Evolutionary conservation across 1,140 invertebrate genomes (phyloP).

Genomic region (Paramacrobiotus metropolitanus): DNA sequence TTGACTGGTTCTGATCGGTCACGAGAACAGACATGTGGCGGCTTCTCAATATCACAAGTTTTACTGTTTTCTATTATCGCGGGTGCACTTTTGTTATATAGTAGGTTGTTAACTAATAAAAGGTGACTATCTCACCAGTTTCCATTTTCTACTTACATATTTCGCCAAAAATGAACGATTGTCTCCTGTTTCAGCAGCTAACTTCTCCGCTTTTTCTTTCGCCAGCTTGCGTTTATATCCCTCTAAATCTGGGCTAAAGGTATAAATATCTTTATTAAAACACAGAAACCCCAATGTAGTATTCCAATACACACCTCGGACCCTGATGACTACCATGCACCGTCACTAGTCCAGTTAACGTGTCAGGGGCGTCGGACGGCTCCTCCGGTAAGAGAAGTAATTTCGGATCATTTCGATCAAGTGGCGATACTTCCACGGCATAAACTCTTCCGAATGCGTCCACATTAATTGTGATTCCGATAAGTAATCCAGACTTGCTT

Average conservation of each 20-base stretch:
- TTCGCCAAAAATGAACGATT: conserved; percentile 80
- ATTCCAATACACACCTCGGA: background rate
- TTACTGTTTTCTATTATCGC: no score
- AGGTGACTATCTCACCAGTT: conserved; percentile 8
- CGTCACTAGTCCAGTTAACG: background rate
- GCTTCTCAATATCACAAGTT: no score
- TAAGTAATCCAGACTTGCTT: background rate
- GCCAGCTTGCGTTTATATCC: conserved; percentile 75
- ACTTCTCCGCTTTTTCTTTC: conserved; percentile 59
- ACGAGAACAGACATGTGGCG: no score
- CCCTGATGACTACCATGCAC: background rate
- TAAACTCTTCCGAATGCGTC: background rate
- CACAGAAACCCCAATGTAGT: no score
- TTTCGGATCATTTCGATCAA: background rate
- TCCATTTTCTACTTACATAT: conserved; percentile 71
- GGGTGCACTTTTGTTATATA: no score
- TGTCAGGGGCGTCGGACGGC: background rate
- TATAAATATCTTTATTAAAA: no score
- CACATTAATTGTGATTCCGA: background rate
- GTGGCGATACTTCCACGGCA: background rate
- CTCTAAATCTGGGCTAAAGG: conserved; percentile 74
- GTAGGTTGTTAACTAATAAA: no score
- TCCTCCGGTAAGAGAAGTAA: background rate
- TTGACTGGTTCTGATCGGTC: no score
- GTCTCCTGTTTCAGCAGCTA: conserved; percentile 66